These are phyloP conservation scores for Euglossa dilemma DNA, from an alignment of 1,140 invertebrate species.

Conservation along the genomic window DNA sequence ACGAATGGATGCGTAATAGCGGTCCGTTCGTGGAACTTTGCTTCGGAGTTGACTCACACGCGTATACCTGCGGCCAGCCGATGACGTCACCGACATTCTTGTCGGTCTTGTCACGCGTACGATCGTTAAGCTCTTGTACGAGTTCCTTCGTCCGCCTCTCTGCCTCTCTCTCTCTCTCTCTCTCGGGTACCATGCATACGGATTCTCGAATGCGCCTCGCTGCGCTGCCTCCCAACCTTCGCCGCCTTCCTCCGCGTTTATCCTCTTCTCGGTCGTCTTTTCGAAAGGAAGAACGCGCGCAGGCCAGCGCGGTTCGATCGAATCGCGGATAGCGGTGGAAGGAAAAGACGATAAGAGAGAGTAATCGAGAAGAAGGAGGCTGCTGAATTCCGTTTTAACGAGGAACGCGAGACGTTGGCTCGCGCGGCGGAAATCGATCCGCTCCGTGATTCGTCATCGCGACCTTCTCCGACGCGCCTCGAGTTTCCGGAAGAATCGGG, in stretches of 20 bases:
- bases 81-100: constrained; percentile 66
- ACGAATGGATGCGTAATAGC: background rate
- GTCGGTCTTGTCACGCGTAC: constrained; percentile 61
- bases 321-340: background rate
- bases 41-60: constrained; percentile 43
- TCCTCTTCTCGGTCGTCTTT: too few relatives aligned
- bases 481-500: too few relatives aligned
- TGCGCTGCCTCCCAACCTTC: background rate
- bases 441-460: constrained; percentile 3
- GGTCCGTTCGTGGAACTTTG: constrained; percentile 43
- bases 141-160: constrained; percentile 52
- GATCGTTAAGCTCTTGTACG: constrained; percentile 66
- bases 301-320: too few relatives aligned
- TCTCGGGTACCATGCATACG: constrained; percentile 14
- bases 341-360: background rate
- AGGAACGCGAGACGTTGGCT: constrained; percentile 12
- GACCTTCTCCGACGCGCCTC: background rate
- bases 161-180: too few relatives aligned
- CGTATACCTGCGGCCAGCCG: constrained; percentile 41
- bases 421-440: constrained; percentile 8
- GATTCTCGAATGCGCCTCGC: constrained; percentile 22
- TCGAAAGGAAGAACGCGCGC: too few relatives aligned
- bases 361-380: background rate
- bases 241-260: too few relatives aligned
- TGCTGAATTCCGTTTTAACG: constrained; percentile 45